Evolutionary conservation across 2,113 vertebrate species (phyloP).

Genomic region (Ochotona princeps): DNA sequence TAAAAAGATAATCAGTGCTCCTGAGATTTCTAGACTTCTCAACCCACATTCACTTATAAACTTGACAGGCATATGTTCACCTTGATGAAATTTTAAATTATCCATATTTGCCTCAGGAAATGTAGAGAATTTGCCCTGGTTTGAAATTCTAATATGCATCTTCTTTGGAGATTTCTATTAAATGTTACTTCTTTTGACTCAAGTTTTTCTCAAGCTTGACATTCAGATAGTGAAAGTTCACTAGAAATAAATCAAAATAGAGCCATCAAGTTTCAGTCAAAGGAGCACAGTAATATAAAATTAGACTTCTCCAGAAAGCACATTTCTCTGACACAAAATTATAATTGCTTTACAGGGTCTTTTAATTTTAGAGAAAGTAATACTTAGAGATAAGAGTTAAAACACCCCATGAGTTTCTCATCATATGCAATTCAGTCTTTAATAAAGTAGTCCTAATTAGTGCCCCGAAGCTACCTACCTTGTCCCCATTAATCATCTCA

Average conservation of each 20-base stretch:
- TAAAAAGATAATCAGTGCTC: not conserved
- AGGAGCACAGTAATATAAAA: not conserved
- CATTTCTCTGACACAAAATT: constrained; percentile 30
- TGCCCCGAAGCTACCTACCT: not conserved
- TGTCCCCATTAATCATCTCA: not conserved
- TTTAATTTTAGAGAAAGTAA: constrained; percentile 9
- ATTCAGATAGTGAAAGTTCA: constrained; percentile 30
- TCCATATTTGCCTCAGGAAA: constrained; percentile 51
- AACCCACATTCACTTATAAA: constrained; percentile 47
- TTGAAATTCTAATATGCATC: constrained; percentile 65
- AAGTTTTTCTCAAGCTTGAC: constrained; percentile 46
- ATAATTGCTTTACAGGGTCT: not conserved
- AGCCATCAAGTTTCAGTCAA: not conserved
- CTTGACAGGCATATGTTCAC: constrained; percentile 46
- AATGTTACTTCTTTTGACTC: constrained; percentile 46
- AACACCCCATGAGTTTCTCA: not conserved
- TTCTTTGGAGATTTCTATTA: constrained; percentile 52
- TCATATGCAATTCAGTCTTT: not conserved
- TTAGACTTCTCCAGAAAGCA: not conserved
- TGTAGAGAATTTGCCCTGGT: constrained; percentile 47
- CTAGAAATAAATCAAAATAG: constrained; percentile 1
- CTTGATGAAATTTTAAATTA: constrained; percentile 66
- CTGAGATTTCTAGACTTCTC: constrained; percentile 37
- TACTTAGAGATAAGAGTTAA: constrained; percentile 9
- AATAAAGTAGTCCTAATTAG: not conserved